Base-by-base conservation (phyloP, 2,797 vertebrate species). In the Centropyge bicolor region DNA sequence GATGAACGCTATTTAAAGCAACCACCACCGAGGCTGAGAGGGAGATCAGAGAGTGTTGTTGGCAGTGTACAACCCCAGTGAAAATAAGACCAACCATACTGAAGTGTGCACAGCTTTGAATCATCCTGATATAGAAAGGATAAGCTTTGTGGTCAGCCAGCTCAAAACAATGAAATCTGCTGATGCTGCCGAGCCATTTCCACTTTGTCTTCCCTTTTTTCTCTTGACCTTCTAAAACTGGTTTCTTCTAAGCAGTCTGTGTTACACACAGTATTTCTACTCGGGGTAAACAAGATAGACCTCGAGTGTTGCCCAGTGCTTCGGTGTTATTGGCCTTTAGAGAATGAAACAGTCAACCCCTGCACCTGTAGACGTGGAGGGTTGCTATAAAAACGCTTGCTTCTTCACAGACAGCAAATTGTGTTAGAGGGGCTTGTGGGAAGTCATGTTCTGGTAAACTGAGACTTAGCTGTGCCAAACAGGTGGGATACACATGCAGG, bases 1-100 rank as follows among this genome's bases (percentile, higher is more conserved):
- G 80, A 80, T 77, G 74, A 45, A 70, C 72, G 62, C 83, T 87
- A 86, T 88, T 89, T 86, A 88, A 85, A 87, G 81, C 20, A 22
- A 48, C 24, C 16, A 66, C 36, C 36, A 36, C 27, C 35, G 31
- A 31, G 63, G 36, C 60, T 51, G 49, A 82, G 38, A 59, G 59
- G 70, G 68, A 75, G 71, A 76, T 66, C 51, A 63, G 41, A 78
- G 74, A 72, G 83, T 56, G 56, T 76, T 75, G 74, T 77, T 78
- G 66, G 41, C 51, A 31, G 56, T 19, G 51, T 55, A 51, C 43
- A 41, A n/a, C 67, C 60, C 59, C 27, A 59, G 49, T 66, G 31
- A 63, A 73, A 82, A 62, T 54, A 5, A 45, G 46, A 82, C 27
- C 35, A 13, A 43, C 59, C 24, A 36, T 13, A 62, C 38, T 72